These are phyloP conservation scores for Leptogaster cylindrica DNA, from an alignment of 2,888 invertebrate genomes.

Conservation along the genomic window DNA sequence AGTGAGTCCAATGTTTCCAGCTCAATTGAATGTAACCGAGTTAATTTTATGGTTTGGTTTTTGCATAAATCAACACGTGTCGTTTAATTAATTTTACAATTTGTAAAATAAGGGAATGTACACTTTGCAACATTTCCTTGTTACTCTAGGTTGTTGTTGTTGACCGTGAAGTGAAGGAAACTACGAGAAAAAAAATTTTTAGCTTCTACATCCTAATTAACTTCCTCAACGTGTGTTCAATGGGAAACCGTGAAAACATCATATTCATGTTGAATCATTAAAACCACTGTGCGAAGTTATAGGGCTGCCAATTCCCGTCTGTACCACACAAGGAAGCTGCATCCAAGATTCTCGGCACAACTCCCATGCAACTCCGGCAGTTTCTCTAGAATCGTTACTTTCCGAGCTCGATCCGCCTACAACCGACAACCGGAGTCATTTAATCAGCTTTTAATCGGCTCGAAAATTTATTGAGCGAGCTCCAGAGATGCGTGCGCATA, in stretches of 20 bases:
- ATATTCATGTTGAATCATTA: too few species aligned
- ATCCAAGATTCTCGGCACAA: neutral
- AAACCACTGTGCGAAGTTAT: too few species aligned
- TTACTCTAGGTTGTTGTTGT: too few species aligned
- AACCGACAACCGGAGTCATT: constrained; percentile 10
- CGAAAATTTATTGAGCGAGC: constrained; percentile 20
- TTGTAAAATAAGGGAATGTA: too few species aligned
- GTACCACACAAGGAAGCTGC: neutral
- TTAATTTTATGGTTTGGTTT: constrained; percentile 17
- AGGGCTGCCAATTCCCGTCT: neutral
- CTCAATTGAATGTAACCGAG: neutral
- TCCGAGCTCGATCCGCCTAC: constrained; percentile 15
- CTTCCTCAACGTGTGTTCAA: too few species aligned
- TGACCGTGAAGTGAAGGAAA: too few species aligned
- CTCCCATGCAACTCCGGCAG: constrained; percentile 3
- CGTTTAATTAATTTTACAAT: too few species aligned
- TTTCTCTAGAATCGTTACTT: constrained; percentile 19
- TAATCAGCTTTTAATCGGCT: constrained; percentile 35
- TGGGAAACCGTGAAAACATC: too few species aligned
- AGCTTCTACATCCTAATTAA: too few species aligned
- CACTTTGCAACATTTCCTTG: too few species aligned
- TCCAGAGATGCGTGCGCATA: constrained; percentile 27
- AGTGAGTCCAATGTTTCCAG: constrained; percentile 6
- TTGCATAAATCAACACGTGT: constrained; percentile 9
- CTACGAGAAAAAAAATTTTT: too few species aligned